Evolutionary conservation across 2,888 invertebrate species (phyloP).

Genomic region (Pecten maximus): DNA sequence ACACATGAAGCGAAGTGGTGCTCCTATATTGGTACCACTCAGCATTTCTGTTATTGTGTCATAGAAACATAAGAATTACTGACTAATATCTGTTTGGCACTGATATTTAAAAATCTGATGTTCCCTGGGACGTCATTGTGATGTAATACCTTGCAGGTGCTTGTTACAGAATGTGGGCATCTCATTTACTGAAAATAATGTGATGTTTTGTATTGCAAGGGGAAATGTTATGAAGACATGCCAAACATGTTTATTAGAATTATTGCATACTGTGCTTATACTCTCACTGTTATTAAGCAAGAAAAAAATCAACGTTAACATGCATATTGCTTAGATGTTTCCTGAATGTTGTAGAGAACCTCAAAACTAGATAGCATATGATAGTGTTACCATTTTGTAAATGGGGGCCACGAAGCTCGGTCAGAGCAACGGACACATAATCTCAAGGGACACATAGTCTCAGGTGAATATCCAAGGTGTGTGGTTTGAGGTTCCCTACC

Average conservation of each 20-base stretch:
- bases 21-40: not conserved
- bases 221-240: not conserved
- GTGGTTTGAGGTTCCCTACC: too few species aligned
- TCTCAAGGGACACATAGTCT: too few species aligned
- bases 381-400: too few species aligned
- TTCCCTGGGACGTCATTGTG: not conserved
- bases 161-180: slow-evolving; percentile 16
- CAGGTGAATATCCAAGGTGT: too few species aligned
- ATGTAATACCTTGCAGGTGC: slow-evolving; percentile 24
- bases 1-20: not conserved
- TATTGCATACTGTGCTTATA: not conserved
- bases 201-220: not conserved
- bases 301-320: not conserved
- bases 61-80: not conserved
- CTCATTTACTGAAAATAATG: not conserved
- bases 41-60: not conserved
- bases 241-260: not conserved
- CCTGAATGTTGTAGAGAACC: not conserved
- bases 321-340: not conserved
- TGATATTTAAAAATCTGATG: not conserved
- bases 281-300: not conserved
- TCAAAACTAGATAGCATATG: too few species aligned
- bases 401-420: too few species aligned
- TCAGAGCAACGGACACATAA: too few species aligned
- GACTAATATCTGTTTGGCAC: not conserved